Percentiles rank a stretch among this genome's conserved stretches.
Evolutionary conservation across 2,888 invertebrate genomes (phyloP).

Genomic region (Seira musarum): DNA sequence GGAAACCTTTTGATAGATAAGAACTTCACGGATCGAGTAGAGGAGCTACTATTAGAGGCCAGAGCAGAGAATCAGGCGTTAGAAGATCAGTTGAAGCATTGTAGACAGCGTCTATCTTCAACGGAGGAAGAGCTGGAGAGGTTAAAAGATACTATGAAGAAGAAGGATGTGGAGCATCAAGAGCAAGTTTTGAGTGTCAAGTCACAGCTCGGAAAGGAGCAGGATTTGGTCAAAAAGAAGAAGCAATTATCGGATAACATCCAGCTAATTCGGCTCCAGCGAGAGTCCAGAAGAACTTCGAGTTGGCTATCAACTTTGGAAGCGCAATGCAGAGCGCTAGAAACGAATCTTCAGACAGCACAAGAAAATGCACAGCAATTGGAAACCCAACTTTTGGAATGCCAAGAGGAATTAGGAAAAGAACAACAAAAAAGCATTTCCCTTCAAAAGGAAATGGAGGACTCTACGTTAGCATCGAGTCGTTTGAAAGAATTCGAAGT

Average conservation of each 20-base stretch:
- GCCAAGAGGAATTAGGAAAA: conserved; percentile 61
- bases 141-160: conserved; percentile 50
- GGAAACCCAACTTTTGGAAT: conserved; percentile 58
- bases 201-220: conserved; percentile 47
- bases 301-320: conserved; percentile 67
- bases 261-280: conserved; percentile 64
- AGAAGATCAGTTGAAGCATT: conserved; percentile 60
- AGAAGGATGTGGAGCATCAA: conserved; percentile 60
- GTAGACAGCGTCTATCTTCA: conserved; percentile 51
- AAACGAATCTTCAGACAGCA: conserved; percentile 51
- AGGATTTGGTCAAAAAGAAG: conserved; percentile 57
- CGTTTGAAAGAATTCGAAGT: conserved; percentile 63
- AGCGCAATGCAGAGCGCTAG: conserved; percentile 63
- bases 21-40: conserved; percentile 56
- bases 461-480: conserved; percentile 43
- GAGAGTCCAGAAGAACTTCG: conserved; percentile 64
- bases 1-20: conserved; percentile 37
- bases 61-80: conserved; percentile 67
- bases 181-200: conserved; percentile 53
- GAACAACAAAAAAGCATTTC: conserved; percentile 60
- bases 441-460: conserved; percentile 64
- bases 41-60: conserved; percentile 64
- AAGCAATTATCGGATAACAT: conserved; percentile 67
- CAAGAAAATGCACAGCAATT: conserved; percentile 61
- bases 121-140: conserved; percentile 60